Conservation (phyloP, 2,797 vertebrate genomes). For the Luscinia luscinia region DNA sequence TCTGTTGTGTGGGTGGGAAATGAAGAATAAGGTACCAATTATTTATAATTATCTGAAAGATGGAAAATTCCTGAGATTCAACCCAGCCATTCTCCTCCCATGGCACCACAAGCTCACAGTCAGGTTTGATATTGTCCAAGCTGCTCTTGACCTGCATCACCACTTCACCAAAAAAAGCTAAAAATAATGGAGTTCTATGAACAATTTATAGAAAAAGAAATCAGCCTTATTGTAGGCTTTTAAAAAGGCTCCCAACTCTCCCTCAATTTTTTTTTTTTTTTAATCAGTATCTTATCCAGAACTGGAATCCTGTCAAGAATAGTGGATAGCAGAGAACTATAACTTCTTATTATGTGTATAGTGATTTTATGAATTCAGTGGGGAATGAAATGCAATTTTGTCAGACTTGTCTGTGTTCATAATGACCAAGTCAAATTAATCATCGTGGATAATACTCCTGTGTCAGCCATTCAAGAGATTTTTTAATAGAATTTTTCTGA, state of each 20-base stretch:
- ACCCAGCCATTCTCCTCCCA: neutral
- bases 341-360: slow-evolving; percentile 69
- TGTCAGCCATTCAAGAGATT: slow-evolving; percentile 91
- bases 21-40: neutral
- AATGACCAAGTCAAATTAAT: slow-evolving; percentile 96
- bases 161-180: neutral
- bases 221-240: slow-evolving; percentile 48
- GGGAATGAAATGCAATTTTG: slow-evolving; percentile 94
- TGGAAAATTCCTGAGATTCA: neutral
- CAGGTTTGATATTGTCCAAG: neutral
- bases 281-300: slow-evolving; percentile 59
- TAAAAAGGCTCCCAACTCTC: slow-evolving; percentile 30
- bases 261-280: slow-evolving; percentile 2
- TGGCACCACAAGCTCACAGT: neutral
- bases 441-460: slow-evolving; percentile 93
- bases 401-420: slow-evolving; percentile 91
- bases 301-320: slow-evolving; percentile 58
- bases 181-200: slow-evolving; percentile 20
- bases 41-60: neutral
- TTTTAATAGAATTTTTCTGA: slow-evolving; percentile 98
- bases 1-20: neutral
- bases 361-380: slow-evolving; percentile 83
- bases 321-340: slow-evolving; percentile 58
- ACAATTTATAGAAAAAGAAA: slow-evolving; percentile 58
- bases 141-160: slow-evolving; percentile 25